Base-by-base conservation (phyloP, 2,797 vertebrate species). In the Syndactyla subalaris region DNA sequence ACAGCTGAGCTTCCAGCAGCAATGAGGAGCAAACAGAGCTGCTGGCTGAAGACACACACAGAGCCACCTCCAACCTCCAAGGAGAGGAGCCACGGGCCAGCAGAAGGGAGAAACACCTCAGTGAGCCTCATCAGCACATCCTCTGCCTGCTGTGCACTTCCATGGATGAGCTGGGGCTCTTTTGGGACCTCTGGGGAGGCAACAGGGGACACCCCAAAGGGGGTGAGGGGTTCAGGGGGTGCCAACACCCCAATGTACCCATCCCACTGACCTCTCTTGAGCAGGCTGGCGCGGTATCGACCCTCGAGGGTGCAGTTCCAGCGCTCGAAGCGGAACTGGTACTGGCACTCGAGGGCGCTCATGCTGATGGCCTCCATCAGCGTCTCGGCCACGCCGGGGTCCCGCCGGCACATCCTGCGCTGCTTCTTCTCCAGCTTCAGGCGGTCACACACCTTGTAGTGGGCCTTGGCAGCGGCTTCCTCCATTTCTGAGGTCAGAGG, bases 221-320 rank as follows among this genome's bases (percentile, higher is more conserved):
- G 32, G 26, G 5, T 0, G 26, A 36, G 2, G 7, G 19, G 12
- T 8, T 5, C 29, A 32, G 9, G 23, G 27, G 45, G 12, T 43
- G 43, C 14, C 39, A 55, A 26, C 1, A 2, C 55, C 16, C 16
- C 22, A 5, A 8, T 2, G 6, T 38, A 10, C 21, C 34, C 10
- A 1, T 3, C 0, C 3, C 0, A 11, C 97, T 94, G 88, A 99
- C 99, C 99, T 98, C 99, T 98, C 96, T 99, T 99, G 30, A 99
- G 98, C 85, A 99, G 98, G 95, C 99, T 99, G 97, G 98, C 98
- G 62, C 99, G 95, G 97, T 99, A 99, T 67, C 99, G 99, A 46
- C 99, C 99, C 96, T 99, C 99, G 3, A 99, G 97, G 92, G 99
- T 99, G 97, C 99, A 99, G 98, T 99, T 99, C 99, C 99, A 99